Base-by-base conservation (phyloP, 1,140 invertebrate species). In the Zelostemma sp. region DNA sequence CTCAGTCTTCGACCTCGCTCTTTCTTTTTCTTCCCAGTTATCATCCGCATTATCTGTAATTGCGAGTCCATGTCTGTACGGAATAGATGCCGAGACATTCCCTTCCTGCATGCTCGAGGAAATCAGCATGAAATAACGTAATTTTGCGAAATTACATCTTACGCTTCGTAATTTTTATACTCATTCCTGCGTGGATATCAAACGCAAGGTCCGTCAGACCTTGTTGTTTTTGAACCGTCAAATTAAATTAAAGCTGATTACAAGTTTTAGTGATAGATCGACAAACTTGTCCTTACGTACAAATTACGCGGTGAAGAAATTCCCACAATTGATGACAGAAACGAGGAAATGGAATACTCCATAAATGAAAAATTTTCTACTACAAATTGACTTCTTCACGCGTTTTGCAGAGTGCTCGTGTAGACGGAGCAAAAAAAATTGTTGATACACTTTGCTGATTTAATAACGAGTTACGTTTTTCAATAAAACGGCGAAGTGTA, bases 71-170 rank as follows among this genome's bases (percentile, higher is more conserved):
- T 28, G 58, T 61, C 49, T 38, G 19, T 6, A 38, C 38, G 47
- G 53, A 64, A 56, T 57, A 33, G 53, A 56, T 45, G 45, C 49
- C 38, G 25, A 33, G 46, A 43, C 47, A 46, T 60, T 56, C 46
- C 40, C 48, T 64, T 57, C 54, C 54, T 57, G 47, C 21, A 47
- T 38, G 16, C 15, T n/a, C 46, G 38, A 43, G 51, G 15, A 63
- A 46, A 57, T 47, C 21, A 43, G 38, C 2, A 11, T 35, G 25
- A 18, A 55, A 43, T 35, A 18, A 35, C 51, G 41, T 43, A 55
- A 55, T 55, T 48, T 63, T 11, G 15, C 38, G 19, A 55, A 55
- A 63, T 63, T 62, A 47, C 21, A 16, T 31, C 53, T 46, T 35
- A 40, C 11, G 11, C 43, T 21, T 40, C 16, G 18, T 45, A 21